Conservation (phyloP, 2,113 vertebrate species). For the Uria lomvia region DNA sequence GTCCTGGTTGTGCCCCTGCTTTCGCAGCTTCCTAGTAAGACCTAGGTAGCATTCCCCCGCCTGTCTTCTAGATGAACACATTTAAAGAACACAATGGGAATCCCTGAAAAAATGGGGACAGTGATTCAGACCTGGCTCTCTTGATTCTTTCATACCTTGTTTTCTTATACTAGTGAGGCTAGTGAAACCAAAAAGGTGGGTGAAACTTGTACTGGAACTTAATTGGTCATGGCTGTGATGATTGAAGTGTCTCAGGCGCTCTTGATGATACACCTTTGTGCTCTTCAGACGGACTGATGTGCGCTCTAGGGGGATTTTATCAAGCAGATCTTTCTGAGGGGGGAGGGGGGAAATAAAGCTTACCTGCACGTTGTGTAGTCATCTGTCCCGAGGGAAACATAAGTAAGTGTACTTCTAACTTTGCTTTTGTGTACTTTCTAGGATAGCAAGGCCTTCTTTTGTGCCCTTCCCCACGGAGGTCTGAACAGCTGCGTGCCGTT, state of each 20-base stretch:
- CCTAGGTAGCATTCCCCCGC: not conserved
- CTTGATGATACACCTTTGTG: not conserved
- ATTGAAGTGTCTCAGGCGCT: not conserved
- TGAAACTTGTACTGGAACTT: not conserved
- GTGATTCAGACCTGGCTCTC: not conserved
- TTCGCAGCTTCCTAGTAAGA: not conserved
- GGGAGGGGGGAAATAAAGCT: not conserved
- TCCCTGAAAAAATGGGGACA: not conserved
- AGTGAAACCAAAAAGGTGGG: not conserved
- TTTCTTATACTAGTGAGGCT: not conserved
- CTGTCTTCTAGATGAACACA: not conserved
- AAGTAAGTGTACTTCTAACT: not conserved
- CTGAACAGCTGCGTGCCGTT: not conserved
- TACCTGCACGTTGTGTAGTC: not conserved
- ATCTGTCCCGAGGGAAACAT: not conserved
- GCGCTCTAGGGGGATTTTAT: not conserved
- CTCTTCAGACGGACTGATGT: not conserved
- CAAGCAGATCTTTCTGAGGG: not conserved
- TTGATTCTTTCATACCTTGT: not conserved
- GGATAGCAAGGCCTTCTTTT: not conserved
- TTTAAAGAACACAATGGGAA: not conserved
- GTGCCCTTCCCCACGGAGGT: not conserved
- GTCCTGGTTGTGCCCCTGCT: not conserved
- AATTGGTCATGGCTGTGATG: not conserved
- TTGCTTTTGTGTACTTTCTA: not conserved